Evolutionary conservation across 1,140 invertebrate genomes (phyloP).

Genomic region (Yoshiicerus persimilis): DNA sequence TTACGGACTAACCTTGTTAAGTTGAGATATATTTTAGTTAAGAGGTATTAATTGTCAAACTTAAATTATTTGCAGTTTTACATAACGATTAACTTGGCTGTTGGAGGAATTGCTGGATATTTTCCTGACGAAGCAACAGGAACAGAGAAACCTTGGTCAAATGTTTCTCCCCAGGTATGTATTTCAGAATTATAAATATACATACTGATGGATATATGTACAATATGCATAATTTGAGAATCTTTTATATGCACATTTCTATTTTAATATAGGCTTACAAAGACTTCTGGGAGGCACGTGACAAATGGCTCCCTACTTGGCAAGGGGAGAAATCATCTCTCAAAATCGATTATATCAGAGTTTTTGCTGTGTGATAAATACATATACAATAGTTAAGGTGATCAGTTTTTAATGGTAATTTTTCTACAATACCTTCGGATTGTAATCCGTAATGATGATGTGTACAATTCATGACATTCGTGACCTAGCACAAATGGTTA

Average conservation of each 20-base stretch:
- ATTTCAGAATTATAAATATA: neutral
- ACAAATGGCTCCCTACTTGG: conserved; percentile 66
- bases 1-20: no score
- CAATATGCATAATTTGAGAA: neutral
- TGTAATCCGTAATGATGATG: no score
- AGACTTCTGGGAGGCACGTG: conserved; percentile 63
- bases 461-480: no score
- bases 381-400: neutral
- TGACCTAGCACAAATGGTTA: no score
- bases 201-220: no score
- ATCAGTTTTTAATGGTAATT: no score
- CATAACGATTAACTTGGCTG: conserved; percentile 35
- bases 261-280: conserved; percentile 53
- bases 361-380: conserved; percentile 59
- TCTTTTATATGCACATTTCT: neutral
- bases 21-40: neutral
- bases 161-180: conserved; percentile 12
- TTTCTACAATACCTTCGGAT: no score
- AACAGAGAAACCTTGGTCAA: conserved; percentile 60
- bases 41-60: neutral
- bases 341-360: conserved; percentile 64
- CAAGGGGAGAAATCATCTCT: conserved; percentile 57
- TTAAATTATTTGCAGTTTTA: conserved; percentile 34
- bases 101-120: conserved; percentile 54
- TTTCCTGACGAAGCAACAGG: conserved; percentile 64